These are phyloP conservation scores for Pheosia tremula DNA, from an alignment of 2,888 invertebrate species.

Conservation along the genomic window DNA sequence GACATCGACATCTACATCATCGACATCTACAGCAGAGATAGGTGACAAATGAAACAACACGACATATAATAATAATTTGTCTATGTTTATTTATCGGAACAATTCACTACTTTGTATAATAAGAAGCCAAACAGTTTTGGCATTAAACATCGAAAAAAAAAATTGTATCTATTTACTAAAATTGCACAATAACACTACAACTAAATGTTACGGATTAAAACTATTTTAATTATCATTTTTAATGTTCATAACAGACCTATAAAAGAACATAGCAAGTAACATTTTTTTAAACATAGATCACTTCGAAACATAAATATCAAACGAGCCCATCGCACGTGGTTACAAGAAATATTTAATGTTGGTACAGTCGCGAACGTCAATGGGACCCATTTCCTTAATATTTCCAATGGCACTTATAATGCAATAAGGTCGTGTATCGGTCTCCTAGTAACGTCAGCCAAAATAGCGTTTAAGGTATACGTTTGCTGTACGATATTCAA, in stretches of 20 bases:
- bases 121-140: constrained; percentile 74
- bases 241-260: constrained; percentile 50
- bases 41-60: constrained; percentile 32
- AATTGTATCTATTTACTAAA: constrained; percentile 64
- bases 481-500: too few species aligned
- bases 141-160: constrained; percentile 65
- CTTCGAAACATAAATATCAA: constrained; percentile 50
- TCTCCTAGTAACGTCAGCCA: too few species aligned
- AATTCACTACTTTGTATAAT: constrained; percentile 77
- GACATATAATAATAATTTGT: constrained; percentile 40
- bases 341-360: too few species aligned
- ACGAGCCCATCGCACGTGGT: constrained; percentile 21
- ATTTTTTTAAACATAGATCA: constrained; percentile 48
- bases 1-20: too few species aligned
- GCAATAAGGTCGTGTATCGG: too few species aligned
- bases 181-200: constrained; percentile 71
- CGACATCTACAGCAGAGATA: background rate
- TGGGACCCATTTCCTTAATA: too few species aligned
- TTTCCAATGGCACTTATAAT: too few species aligned
- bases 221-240: constrained; percentile 37
- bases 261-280: constrained; percentile 41
- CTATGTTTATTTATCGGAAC: constrained; percentile 72
- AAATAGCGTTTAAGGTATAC: too few species aligned
- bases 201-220: constrained; percentile 39
- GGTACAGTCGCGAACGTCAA: too few species aligned